A percentile compares a stretch with the other conserved stretches of the same genome.
Evolutionary conservation across 2,797 vertebrate species (phyloP).

Genomic region (Sebastes ruberrimus): DNA sequence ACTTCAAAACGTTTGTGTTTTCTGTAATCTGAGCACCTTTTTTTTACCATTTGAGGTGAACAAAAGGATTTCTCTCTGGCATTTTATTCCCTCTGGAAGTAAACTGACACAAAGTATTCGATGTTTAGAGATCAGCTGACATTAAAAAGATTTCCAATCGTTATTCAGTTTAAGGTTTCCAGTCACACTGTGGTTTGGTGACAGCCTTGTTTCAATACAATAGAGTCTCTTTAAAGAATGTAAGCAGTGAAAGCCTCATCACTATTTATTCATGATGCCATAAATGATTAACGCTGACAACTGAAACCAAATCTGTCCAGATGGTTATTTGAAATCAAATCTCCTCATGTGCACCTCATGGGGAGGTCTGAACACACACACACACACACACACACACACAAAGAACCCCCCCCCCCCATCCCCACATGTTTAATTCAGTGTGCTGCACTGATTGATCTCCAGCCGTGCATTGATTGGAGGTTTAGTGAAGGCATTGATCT

Average conservation of each 20-base stretch:
- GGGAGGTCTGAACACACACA: not conserved
- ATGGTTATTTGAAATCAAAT: not conserved
- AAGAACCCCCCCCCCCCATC: too few relatives aligned
- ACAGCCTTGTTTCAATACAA: not conserved
- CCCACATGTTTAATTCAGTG: not conserved
- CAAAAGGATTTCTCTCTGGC: too few relatives aligned
- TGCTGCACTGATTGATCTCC: slow-evolving; percentile 24
- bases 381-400: too few relatives aligned
- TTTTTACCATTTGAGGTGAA: too few relatives aligned
- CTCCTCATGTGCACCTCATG: not conserved
- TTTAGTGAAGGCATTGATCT: slow-evolving; percentile 37
- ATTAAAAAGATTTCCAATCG: not conserved
- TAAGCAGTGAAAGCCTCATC: not conserved
- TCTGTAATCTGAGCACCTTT: not conserved
- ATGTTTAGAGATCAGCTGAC: not conserved
- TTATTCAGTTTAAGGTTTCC: not conserved
- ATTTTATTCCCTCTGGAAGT: not conserved
- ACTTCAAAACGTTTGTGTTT: not conserved
- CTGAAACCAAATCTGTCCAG: not conserved
- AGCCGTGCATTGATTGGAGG: slow-evolving; percentile 11
- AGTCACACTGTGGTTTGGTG: not conserved
- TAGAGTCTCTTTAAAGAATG: not conserved
- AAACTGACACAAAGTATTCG: not conserved
- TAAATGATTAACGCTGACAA: slow-evolving; percentile 25
- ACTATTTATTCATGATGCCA: not conserved